Base-by-base conservation (phyloP, 2,888 invertebrate species). In the Keiferia lycopersicella region DNA sequence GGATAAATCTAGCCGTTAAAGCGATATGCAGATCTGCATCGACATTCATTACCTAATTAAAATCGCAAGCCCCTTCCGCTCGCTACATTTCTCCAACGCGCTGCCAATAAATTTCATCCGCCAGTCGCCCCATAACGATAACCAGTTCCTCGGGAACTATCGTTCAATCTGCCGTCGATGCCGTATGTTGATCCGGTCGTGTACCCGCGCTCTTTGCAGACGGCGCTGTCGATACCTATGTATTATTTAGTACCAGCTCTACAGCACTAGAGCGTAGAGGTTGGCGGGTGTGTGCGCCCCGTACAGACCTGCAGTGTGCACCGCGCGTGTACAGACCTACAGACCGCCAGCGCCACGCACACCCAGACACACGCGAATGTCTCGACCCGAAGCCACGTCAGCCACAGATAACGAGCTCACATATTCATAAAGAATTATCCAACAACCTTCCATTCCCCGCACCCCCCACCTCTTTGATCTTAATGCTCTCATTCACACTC, bases 21-120 rank as follows among this genome's bases (percentile, higher is more conserved):
- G 81, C 88, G 88, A 91, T 90, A 90, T 90, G 90, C 90, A 91
- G 90, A 91, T 91, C 90, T 86, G 87, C 88, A 89, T 91, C 90
- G 91, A 91, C 91, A 88, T 91, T 90, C 90, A 91, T 91, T 91
- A 90, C 91, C 91, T 91, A 91, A 91, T 91, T 91, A 91, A 91
- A 91, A 91, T 90, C 88, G 91, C 90, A 87, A 87, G 83, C 87
- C 91, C 89, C 91, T 91, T 91, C 91, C 91, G 90, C 87, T 87
- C 88, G 91, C 91, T 88, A 91, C 91, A 91, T 91, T 91, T 91
- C 91, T 91, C 90, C 89, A 86, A 80, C 85, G 88, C 88, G 83
- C 87, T 90, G 89, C 89, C 89, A 91, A 91, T 91, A 91, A 91
- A 91, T 91, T 91, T 91, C 90, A 89, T 88, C 87, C 88, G 89